Percentiles rank a stretch among this genome's conserved stretches.
Evolutionary conservation across 2,797 vertebrate species (phyloP).

Genomic region (Onychomys arenicola): DNA sequence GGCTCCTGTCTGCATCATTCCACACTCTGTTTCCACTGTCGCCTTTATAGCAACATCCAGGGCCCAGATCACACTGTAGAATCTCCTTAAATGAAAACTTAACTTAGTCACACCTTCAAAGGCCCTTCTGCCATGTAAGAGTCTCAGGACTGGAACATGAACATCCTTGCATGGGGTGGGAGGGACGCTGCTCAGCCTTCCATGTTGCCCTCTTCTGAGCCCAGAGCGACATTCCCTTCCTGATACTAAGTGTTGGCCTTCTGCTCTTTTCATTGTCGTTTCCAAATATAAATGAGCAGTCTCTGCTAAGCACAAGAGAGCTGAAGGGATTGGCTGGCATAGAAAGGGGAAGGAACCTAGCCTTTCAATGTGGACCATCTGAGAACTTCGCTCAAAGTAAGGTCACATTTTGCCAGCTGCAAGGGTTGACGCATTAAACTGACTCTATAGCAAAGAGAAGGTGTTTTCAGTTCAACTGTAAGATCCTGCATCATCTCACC

Average conservation of each 20-base stretch:
- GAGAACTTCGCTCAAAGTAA: conserved; percentile 8
- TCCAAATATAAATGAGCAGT: background rate
- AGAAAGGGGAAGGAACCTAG: background rate
- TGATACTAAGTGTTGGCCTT: background rate
- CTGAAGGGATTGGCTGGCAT: background rate
- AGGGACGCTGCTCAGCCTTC: background rate
- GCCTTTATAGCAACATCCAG: background rate
- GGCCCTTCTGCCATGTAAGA: background rate
- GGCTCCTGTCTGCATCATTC: background rate
- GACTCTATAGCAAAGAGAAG: background rate
- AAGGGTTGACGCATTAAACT: background rate
- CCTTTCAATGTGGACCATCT: background rate
- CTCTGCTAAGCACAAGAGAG: background rate
- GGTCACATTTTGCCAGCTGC: conserved; percentile 7
- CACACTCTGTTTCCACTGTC: background rate
- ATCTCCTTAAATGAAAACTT: background rate
- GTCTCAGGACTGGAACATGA: background rate
- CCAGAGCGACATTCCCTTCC: background rate
- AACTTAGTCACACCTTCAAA: background rate
- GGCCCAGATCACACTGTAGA: background rate
- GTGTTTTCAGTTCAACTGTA: background rate
- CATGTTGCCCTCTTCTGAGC: background rate
- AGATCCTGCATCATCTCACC: background rate
- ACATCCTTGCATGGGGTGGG: too few species aligned
- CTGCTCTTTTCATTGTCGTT: background rate